phyloP scores from a whole-genome alignment of 2,797 vertebrate species.

The Eulemur coronatus region DNA sequence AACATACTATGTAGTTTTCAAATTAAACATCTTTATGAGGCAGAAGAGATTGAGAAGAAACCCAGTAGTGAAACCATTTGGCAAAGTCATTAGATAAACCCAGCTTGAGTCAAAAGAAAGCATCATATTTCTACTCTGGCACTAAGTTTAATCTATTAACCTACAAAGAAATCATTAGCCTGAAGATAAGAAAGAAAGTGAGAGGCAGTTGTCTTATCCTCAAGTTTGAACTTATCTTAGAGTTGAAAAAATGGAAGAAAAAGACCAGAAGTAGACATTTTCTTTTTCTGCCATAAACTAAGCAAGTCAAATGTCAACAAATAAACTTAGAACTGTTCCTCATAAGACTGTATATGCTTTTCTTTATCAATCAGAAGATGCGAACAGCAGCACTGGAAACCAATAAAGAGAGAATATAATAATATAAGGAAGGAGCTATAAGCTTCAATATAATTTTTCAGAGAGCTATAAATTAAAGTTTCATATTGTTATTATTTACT shows the following conservation, averaged over 20 bases:
- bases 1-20: not conserved
- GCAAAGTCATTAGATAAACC: not conserved
- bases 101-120: not conserved
- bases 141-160: not conserved
- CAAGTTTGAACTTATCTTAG: not conserved
- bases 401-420: not conserved
- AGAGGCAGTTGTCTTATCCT: not conserved
- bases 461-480: not conserved
- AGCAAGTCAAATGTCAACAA: not conserved
- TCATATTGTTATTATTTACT: not conserved
- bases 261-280: not conserved
- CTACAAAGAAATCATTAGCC: constrained; percentile 1
- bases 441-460: not conserved
- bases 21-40: not conserved
- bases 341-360: not conserved
- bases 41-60: not conserved
- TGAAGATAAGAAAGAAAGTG: not conserved
- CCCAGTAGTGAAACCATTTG: not conserved
- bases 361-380: not conserved
- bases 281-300: not conserved
- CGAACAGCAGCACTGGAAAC: not conserved
- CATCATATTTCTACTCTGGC: not conserved
- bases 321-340: not conserved
- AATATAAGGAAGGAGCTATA: not conserved
- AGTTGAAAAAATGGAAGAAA: not conserved